Percentiles rank a stretch among this genome's conserved stretches.
Conservation (phyloP, 2,797 vertebrate genomes). For the Serranus cabrilla region DNA sequence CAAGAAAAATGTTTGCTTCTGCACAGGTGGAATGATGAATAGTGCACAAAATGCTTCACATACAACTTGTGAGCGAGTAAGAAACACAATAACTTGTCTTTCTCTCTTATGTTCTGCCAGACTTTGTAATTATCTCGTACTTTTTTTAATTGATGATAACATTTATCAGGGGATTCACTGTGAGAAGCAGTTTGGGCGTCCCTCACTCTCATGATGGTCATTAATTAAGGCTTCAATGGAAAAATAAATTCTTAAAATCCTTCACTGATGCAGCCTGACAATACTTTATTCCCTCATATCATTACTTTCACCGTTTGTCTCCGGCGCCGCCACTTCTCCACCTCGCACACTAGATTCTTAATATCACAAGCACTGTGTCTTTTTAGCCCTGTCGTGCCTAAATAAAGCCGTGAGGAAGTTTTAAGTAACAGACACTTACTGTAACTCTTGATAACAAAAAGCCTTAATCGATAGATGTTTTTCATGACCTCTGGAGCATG, state of each 20-base stretch:
- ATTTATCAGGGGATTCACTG: slow-evolving; percentile 4
- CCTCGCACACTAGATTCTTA: neutral
- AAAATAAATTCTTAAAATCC: slow-evolving; percentile 17
- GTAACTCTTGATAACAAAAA: slow-evolving; percentile 1
- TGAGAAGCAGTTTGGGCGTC: neutral
- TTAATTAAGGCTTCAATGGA: slow-evolving; percentile 25
- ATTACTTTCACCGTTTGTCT: neutral
- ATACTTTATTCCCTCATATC: slow-evolving; percentile 5
- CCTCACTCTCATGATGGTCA: neutral
- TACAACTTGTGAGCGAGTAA: neutral
- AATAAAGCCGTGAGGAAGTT: neutral
- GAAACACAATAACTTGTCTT: neutral
- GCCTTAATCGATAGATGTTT: neutral
- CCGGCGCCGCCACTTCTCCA: neutral
- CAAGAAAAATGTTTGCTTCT: neutral
- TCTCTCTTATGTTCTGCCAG: neutral
- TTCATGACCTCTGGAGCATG: neutral
- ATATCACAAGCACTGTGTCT: neutral
- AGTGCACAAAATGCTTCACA: neutral
- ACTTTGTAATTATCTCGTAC: slow-evolving; percentile 1
- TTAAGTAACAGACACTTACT: neutral
- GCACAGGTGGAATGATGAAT: neutral
- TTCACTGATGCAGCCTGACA: slow-evolving; percentile 2
- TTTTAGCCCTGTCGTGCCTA: neutral
- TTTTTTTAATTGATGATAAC: slow-evolving; percentile 16